phyloP scores from a whole-genome alignment of 2,113 vertebrate species.

The Salminus brasiliensis region DNA sequence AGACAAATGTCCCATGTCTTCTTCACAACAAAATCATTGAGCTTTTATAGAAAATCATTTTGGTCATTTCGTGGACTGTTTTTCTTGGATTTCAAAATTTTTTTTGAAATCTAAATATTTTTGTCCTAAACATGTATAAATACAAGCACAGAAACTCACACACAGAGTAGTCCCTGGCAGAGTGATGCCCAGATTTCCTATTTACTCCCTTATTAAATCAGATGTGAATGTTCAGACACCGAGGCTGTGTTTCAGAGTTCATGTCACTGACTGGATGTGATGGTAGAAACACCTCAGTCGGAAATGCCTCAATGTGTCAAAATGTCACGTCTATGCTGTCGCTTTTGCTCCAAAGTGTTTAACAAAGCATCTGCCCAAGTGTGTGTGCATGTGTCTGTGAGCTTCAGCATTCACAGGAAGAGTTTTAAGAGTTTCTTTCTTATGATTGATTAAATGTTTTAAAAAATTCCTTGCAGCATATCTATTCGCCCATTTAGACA shows the following conservation, averaged over 20 bases:
- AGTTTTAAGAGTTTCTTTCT: neutral
- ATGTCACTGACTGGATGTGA: neutral
- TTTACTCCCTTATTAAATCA: conserved; percentile 20
- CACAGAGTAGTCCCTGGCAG: conserved; percentile 44
- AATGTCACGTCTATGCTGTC: conserved; percentile 10
- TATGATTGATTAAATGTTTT: no score
- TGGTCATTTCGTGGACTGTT: no score
- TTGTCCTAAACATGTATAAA: conserved; percentile 27
- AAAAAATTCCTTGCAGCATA: no score
- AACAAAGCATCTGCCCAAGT: neutral
- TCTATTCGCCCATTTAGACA: no score
- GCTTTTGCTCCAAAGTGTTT: conserved; percentile 13
- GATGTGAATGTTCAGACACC: conserved; percentile 22
- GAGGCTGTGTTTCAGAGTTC: neutral
- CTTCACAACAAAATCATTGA: no score
- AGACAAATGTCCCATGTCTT: no score
- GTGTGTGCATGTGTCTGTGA: conserved; percentile 10
- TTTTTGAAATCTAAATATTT: conserved; percentile 15
- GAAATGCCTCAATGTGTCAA: conserved; percentile 8
- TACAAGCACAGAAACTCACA: conserved; percentile 24
- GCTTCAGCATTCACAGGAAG: neutral
- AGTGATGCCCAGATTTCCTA: conserved; percentile 26
- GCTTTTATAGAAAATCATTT: no score
- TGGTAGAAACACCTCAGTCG: conserved; percentile 3
- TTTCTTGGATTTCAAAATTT: neutral